phyloP scores from a whole-genome alignment of 2,888 invertebrate genomes.

The Vanessa cardui region DNA sequence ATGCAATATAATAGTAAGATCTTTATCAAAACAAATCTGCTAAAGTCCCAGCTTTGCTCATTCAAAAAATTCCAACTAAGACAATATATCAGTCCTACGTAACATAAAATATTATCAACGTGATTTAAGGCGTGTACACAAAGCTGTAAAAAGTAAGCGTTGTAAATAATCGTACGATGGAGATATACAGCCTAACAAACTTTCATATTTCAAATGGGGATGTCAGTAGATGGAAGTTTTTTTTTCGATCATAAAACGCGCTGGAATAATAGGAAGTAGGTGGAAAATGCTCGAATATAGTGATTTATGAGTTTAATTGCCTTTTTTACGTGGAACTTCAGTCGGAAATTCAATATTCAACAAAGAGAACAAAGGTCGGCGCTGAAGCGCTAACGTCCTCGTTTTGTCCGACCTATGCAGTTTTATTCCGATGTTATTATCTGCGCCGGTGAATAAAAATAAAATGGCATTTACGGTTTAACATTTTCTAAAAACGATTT shows the following conservation, averaged over 20 bases:
- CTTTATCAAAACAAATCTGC: slow-evolving; percentile 7
- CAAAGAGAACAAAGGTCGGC: slow-evolving; percentile 61
- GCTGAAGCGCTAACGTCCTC: slow-evolving; percentile 51
- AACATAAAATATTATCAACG: slow-evolving; percentile 27
- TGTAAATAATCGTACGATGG: slow-evolving; percentile 67
- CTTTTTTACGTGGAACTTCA: slow-evolving; percentile 64
- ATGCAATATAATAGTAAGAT: not conserved
- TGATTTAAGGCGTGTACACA: slow-evolving; percentile 70
- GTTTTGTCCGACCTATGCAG: slow-evolving; percentile 28
- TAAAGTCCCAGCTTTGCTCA: not conserved
- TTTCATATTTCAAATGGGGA: slow-evolving; percentile 77
- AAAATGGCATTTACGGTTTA: slow-evolving; percentile 51
- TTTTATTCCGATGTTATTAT: slow-evolving; percentile 24
- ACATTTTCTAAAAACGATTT: slow-evolving; percentile 1
- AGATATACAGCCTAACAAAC: slow-evolving; percentile 75
- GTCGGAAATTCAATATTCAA: slow-evolving; percentile 73
- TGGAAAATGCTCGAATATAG: slow-evolving; percentile 60
- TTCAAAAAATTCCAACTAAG: slow-evolving; percentile 53
- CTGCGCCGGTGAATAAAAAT: slow-evolving; percentile 33
- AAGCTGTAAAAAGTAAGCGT: slow-evolving; percentile 64
- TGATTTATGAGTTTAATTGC: slow-evolving; percentile 79
- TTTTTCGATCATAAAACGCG: slow-evolving; percentile 58
- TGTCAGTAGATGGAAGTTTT: slow-evolving; percentile 53
- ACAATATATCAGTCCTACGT: slow-evolving; percentile 60
- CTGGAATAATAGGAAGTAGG: slow-evolving; percentile 56